A percentile compares a stretch with the other conserved stretches of the same genome.
Conservation (phyloP, 2,113 vertebrate species). For the Pygoscelis adeliae region DNA sequence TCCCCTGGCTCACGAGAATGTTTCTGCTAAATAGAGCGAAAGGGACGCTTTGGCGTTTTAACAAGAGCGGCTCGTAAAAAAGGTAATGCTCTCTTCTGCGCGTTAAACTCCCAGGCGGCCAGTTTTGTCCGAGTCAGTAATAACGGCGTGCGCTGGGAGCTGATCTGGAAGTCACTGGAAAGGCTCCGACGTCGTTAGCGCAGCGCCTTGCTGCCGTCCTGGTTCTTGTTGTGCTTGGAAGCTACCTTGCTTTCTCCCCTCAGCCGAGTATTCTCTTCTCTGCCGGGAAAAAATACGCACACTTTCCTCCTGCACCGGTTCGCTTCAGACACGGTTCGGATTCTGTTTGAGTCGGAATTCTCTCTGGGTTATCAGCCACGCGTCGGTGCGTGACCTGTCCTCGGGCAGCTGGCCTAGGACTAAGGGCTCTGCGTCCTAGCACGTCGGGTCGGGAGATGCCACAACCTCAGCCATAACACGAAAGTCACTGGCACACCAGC, state of each 20-base stretch:
- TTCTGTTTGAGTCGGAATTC: not conserved
- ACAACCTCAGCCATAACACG: not conserved
- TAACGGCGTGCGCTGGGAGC: not conserved
- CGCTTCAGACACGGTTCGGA: not conserved
- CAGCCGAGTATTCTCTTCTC: not conserved
- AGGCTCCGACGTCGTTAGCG: not conserved
- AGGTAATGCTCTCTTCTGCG: not conserved
- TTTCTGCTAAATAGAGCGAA: not conserved
- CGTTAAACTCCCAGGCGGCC: not conserved
- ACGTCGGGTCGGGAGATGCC: not conserved
- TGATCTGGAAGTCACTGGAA: not conserved
- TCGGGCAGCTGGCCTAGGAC: not conserved
- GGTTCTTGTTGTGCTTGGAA: not conserved
- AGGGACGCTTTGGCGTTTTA: not conserved
- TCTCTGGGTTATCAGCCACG: not conserved
- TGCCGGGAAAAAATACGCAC: not conserved
- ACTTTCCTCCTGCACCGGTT: not conserved
- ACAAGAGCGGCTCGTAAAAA: not conserved
- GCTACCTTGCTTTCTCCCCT: not conserved
- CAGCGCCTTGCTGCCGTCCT: not conserved
- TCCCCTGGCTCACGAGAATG: not conserved
- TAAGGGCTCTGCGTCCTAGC: not conserved
- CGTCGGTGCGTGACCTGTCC: not conserved
- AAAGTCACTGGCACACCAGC: not conserved
- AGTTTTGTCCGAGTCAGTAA: not conserved